Base-by-base conservation (phyloP, 1,140 invertebrate genomes). In the Ptiloglossa arizonensis region DNA sequence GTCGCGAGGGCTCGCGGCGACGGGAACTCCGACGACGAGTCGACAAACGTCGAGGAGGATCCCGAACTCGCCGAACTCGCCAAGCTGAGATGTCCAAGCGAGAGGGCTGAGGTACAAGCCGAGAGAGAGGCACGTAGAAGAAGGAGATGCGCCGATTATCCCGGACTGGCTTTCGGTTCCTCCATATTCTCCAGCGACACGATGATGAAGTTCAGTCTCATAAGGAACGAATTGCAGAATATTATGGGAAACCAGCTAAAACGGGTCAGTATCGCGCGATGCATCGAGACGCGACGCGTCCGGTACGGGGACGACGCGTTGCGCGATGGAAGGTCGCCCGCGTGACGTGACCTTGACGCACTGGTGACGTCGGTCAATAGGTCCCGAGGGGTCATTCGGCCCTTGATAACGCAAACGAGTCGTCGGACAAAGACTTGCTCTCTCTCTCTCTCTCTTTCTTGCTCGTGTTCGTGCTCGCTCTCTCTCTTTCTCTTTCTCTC, bases 121-220 rank as follows among this genome's bases (percentile, higher is more conserved):
- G 97, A 97, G 87, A 94, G 97, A 76, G 97, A 97, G 86, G 96
- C 95, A 52, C 93, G 97, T 64, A 92, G 95, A 54, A 93, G 95
- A 78, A 95, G 95, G 70, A 93, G 97, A 91, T 98, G 97, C 91
- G 95, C 97, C 5, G 97, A 98, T 89, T 98, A 98, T 93, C 97
- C 97, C 0, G 97, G 97, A 5, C 92, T 98, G 11, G 97, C 97
- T 0, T 98, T 98, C 86, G 97, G 97, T 27, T 95, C 95, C 79
- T 98, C 97, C 27, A 97, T 98, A 88, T 98, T 99, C 91, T 98
- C 97, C 89, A 98, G 98, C 59, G 98, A 98, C 90, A 98, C 98
- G 2, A 96, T 98, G 95, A 99, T 99, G 96, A 99, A 98, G 93
- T 98, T 99, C 93, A 97, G 96, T 89, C 96, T 99, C 62, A 99